A percentile compares a stretch with the other conserved stretches of the same genome.
Evolutionary conservation across 2,888 invertebrate genomes (phyloP).

Genomic region (Trissolcus japonicus): DNA sequence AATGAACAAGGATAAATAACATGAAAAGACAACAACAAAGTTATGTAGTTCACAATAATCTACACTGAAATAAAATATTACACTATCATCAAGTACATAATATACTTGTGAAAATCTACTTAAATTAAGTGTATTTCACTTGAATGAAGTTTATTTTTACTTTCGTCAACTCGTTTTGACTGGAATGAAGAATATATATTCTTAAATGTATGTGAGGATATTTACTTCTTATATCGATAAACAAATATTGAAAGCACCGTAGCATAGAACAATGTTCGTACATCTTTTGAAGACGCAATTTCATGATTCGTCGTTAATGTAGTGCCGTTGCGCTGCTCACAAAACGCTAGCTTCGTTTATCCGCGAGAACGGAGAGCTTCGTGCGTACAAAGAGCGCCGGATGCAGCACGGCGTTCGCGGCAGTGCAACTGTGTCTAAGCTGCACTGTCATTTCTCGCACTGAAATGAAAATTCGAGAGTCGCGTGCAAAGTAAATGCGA

Average conservation of each 20-base stretch:
- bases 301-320: constrained; percentile 20
- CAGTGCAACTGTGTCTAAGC: constrained; percentile 45
- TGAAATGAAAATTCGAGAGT: constrained; percentile 58
- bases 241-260: too few species aligned
- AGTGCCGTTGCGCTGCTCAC: constrained; percentile 29
- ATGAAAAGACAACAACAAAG: too few species aligned
- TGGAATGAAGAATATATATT: too few species aligned
- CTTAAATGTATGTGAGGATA: too few species aligned
- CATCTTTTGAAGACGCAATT: constrained; percentile 16
- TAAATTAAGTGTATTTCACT: too few species aligned
- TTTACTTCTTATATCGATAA: too few species aligned
- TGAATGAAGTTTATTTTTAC: too few species aligned
- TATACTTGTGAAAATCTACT: too few species aligned
- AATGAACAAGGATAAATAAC: too few species aligned
- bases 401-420: constrained; percentile 34
- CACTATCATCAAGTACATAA: too few species aligned
- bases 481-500: constrained; percentile 55
- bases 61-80: too few species aligned
- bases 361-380: constrained; percentile 26
- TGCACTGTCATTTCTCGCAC: constrained; percentile 54
- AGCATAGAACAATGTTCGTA: background rate
- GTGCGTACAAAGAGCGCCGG: constrained; percentile 44
- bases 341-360: constrained; percentile 35
- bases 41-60: background rate
- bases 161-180: too few species aligned